A percentile compares a stretch with the other conserved stretches of the same genome.
Evolutionary conservation across 2,797 vertebrate species (phyloP).

Genomic region (Cetoscarus ocellatus): DNA sequence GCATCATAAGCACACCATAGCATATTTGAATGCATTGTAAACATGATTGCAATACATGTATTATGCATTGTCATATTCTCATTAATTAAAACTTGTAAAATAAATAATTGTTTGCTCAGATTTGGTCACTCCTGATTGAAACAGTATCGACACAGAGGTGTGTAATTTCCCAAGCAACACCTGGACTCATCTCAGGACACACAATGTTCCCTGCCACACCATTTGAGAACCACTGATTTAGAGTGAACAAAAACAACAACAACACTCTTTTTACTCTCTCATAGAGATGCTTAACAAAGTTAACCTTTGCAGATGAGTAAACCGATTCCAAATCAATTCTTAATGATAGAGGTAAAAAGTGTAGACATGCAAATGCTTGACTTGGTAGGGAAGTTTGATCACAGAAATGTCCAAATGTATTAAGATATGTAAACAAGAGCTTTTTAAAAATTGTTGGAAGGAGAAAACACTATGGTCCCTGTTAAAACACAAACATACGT

Average conservation of each 20-base stretch:
- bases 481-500: neutral
- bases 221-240: neutral
- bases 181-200: too few species aligned
- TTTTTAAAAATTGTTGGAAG: neutral
- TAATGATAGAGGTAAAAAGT: neutral
- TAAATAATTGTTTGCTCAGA: too few species aligned
- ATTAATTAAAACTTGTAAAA: too few species aligned
- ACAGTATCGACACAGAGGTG: too few species aligned
- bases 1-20: too few species aligned
- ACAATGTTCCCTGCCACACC: too few species aligned
- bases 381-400: neutral
- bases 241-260: neutral
- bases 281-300: neutral
- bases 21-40: too few species aligned
- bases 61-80: too few species aligned
- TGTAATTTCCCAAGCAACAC: too few species aligned
- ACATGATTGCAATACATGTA: too few species aligned
- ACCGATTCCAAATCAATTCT: neutral
- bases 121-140: too few species aligned
- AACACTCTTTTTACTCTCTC: too few species aligned
- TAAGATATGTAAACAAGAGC: neutral
- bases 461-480: neutral
- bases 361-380: neutral
- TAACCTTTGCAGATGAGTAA: neutral
- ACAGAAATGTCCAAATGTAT: neutral